Evolutionary conservation across 2,888 invertebrate genomes (phyloP), one percentile per base, ranked within the genome.

Genomic region (Onchidella celtica): DNA sequence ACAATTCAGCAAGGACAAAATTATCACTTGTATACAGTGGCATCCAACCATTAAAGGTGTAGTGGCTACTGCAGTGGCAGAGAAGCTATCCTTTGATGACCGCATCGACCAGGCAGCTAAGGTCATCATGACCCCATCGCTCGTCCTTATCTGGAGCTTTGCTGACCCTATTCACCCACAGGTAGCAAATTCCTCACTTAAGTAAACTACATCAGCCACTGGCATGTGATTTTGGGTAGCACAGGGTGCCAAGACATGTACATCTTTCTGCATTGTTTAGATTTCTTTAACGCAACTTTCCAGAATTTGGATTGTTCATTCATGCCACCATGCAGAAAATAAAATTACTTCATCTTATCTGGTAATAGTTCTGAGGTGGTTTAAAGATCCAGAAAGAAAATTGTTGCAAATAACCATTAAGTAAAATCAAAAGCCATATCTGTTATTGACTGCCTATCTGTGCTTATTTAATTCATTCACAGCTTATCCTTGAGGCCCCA

Each of bases 131-230:
- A 91, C 91, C 11, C 92, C 93, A 32, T 93, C 93, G 9, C 88
- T 93, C 0, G 93, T 93, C 70, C 87, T 93, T 21, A 91, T 93
- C 79, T 93, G 93, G 93, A 93, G 92, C 85, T 93, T 93, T 86
- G 86, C 91, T 17, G 93, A 93, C 82, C 93, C 93, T 29, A 93
- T 93, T 69, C 93, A 93, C 79, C 93, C 93, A 78, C 92, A 93
- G 91, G 92, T 92, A 81, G 59, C 79, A 21, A 21, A 9, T 9
- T 24, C 55, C 75, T 17, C 55, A 57, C 21, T 79, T 47, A 17
- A 47, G 6, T 47, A 17, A 6, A 47, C 47, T 47, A 11, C 47
- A 47, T 47, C 17, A 47, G n/a, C n/a, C n/a, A n/a, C n/a, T n/a
- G n/a, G n/a, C n/a, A n/a, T n/a, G n/a, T n/a, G n/a, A n/a, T n/a